A percentile compares a stretch with the other conserved stretches of the same genome.
phyloP scores from a whole-genome alignment of 2,797 vertebrate species.

The Synaphobranchus kaupii region DNA sequence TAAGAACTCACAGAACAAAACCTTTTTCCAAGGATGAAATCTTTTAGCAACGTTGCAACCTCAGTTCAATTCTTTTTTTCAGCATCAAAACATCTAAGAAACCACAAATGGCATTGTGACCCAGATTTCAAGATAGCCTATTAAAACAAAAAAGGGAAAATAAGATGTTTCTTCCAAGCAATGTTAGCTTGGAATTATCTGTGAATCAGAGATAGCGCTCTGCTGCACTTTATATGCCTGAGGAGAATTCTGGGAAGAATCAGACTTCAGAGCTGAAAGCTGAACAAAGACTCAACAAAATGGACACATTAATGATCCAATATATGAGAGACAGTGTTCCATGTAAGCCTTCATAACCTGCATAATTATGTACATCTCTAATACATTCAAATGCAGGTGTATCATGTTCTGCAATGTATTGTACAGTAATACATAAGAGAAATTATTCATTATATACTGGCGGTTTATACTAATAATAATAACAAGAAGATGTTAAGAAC shows the following conservation, averaged over 20 bases:
- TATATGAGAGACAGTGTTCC: too few species aligned
- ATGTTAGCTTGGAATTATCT: not conserved
- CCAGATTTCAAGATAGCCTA: constrained; percentile 17
- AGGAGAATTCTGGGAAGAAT: not conserved
- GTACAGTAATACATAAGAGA: too few species aligned
- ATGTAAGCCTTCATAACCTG: too few species aligned
- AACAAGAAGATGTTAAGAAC: too few species aligned
- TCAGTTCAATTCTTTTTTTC: not conserved
- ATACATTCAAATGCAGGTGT: too few species aligned
- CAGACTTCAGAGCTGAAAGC: not conserved
- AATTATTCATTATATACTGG: too few species aligned
- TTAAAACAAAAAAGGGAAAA: not conserved
- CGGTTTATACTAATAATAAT: too few species aligned
- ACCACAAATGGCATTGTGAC: constrained; percentile 7
- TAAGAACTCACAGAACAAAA: constrained; percentile 4
- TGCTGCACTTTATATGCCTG: not conserved
- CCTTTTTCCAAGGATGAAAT: not conserved
- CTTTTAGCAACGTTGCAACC: not conserved
- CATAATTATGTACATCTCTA: too few species aligned
- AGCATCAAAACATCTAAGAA: constrained; percentile 12
- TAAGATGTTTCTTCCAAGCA: not conserved
- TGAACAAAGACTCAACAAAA: not conserved
- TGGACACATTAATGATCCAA: not conserved
- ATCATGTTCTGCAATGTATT: too few species aligned
- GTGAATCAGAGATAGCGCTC: not conserved